Evolutionary conservation across 2,888 invertebrate genomes (phyloP).

Genomic region (Apoda limacodes): DNA sequence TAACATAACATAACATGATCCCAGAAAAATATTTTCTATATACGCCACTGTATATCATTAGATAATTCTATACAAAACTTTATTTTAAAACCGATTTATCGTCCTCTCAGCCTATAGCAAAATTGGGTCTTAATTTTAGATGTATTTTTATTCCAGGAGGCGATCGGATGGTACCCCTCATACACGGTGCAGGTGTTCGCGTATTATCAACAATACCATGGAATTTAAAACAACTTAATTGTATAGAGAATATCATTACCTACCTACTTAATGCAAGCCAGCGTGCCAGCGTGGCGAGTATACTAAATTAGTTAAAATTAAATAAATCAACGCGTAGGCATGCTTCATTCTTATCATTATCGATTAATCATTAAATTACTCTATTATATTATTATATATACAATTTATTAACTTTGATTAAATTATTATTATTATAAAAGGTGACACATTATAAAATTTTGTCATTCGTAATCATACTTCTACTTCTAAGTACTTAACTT

Average conservation of each 20-base stretch:
- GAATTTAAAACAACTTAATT: conserved; percentile 59
- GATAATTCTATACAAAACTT: no score
- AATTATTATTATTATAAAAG: conserved; percentile 68
- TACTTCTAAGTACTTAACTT: conserved; percentile 67
- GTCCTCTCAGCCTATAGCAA: no score
- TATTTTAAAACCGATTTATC: no score
- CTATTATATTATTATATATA: conserved; percentile 71
- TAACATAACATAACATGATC: no score
- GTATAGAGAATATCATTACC: conserved; percentile 64
- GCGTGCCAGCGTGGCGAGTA: conserved; percentile 66
- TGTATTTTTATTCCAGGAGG: conserved; percentile 31
- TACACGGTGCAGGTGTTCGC: conserved; percentile 44
- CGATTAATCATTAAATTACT: conserved; percentile 70
- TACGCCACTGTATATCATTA: no score
- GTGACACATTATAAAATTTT: conserved; percentile 70
- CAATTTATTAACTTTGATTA: conserved; percentile 71
- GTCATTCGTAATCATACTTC: conserved; percentile 71
- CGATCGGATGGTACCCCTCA: conserved; percentile 28
- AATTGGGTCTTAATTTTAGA: no score
- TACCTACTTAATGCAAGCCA: conserved; percentile 52
- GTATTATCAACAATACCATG: conserved; percentile 59
- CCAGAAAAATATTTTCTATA: no score
- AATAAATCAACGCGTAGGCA: conserved; percentile 71
- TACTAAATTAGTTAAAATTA: conserved; percentile 76
- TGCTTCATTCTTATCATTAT: conserved; percentile 72